A percentile compares a stretch with the other conserved stretches of the same genome.
Evolutionary conservation across 1,140 invertebrate genomes (phyloP).

Genomic region (Drosophila nigrodunni): DNA sequence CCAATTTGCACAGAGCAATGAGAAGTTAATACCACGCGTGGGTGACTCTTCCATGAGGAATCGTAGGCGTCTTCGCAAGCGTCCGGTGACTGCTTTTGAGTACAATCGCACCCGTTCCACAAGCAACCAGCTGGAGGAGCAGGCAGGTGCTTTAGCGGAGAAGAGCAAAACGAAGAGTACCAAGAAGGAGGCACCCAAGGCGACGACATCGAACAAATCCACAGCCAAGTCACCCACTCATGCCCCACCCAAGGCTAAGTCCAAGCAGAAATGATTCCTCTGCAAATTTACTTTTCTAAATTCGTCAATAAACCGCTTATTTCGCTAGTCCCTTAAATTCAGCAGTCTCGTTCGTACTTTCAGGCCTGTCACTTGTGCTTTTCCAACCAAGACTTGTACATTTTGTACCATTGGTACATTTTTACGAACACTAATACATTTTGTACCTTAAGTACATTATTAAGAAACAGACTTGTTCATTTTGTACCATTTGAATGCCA

Average conservation of each 20-base stretch:
- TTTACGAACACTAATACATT: too few species aligned
- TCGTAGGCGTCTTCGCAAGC: slow-evolving; percentile 36
- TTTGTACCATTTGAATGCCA: too few species aligned
- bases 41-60: slow-evolving; percentile 26
- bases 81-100: slow-evolving; percentile 46
- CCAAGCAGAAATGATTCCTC: neutral
- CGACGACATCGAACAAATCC: neutral
- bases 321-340: too few species aligned
- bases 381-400: too few species aligned
- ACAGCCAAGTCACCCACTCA: slow-evolving; percentile 16
- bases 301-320: neutral
- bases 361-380: too few species aligned
- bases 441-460: too few species aligned
- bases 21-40: slow-evolving; percentile 28
- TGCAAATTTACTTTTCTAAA: too few species aligned
- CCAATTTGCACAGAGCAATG: slow-evolving; percentile 9
- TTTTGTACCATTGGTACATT: too few species aligned
- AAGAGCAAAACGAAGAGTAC: neutral
- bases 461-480: too few species aligned
- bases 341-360: too few species aligned
- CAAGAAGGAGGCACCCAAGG: neutral
- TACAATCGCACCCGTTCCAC: slow-evolving; percentile 13
- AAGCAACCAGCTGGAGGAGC: neutral
- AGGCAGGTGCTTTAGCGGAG: neutral
- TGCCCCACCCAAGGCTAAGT: neutral